Base-by-base conservation (phyloP, 2,797 vertebrate species). In the Neomorphus geoffroyi region DNA sequence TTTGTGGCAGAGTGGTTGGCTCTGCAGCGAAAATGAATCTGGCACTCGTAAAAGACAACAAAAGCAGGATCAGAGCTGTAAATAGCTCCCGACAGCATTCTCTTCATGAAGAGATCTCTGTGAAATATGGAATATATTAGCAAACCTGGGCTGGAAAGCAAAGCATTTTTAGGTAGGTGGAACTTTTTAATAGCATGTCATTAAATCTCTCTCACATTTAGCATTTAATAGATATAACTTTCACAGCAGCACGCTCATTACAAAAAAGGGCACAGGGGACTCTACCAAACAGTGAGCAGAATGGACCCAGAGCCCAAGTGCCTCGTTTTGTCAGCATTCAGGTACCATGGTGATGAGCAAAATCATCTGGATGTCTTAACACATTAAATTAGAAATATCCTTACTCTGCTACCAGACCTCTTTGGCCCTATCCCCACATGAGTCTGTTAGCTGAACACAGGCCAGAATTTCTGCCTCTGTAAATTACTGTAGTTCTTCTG, bases 171-270 rank as follows among this genome's bases (percentile, higher is more conserved):
- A 91, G 79, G 84, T 83, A 91, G 86, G 91, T 94, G 72, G 92
- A 94, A 95, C 57, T 83, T 92, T 88, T 93, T 88, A 93, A 94
- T 51, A 95, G 88, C 43, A 66, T 88, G 60, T 80, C 58, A 93
- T 94, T 96, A 94, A 91, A 92, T 65, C 83, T 74, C 50, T 86
- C 79, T 95, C 83, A 86, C 58, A 92, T 88, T 78, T 85, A 93
- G 75, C 53, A 57, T 94, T 94, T 95, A 89, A 88, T 85, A 96
- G 79, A 83, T 30, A 18, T 33, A 87, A 80, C 65, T 79, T 92
- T 65, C 75, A 83, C 79, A 91, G 89, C 72, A 83, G 65, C 72
- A 89, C 0, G 0, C 37, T 91, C 24, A 9, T 74, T 72, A 71
- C 46, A 45, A 80, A 91, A 81, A 83, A 80, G 61, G 46, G 46